phyloP scores from a whole-genome alignment of 2,797 vertebrate species.

The Pelobates cultripes region DNA sequence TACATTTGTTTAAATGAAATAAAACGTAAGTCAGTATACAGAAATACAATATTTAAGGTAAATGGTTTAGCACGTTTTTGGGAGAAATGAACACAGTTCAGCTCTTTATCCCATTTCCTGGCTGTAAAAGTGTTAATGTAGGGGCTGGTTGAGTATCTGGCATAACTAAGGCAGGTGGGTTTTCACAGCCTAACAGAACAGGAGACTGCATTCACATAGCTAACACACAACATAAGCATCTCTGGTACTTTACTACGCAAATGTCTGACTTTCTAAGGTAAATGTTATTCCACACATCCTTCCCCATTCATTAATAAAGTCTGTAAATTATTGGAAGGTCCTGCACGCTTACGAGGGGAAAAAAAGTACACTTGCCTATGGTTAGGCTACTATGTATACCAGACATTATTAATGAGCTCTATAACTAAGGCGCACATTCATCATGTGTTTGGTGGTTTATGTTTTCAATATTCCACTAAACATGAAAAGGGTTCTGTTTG shows the following conservation, averaged over 20 bases:
- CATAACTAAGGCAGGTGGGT: constrained; percentile 36
- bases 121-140: constrained; percentile 10
- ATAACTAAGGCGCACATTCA: constrained; percentile 37
- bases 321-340: constrained; percentile 24
- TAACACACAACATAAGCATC: constrained; percentile 31
- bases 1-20: too few species aligned
- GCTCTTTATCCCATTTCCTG: not conserved
- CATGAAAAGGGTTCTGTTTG: not conserved
- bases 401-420: constrained; percentile 48
- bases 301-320: constrained; percentile 45
- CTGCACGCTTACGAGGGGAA: constrained; percentile 7
- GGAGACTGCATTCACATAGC: constrained; percentile 40
- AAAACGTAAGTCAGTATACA: too few species aligned
- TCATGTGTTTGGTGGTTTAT: constrained; percentile 39
- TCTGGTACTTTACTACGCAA: constrained; percentile 42
- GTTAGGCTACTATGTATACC: constrained; percentile 3
- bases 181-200: constrained; percentile 47
- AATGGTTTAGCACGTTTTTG: too few species aligned
- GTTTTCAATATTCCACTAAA: constrained; percentile 20
- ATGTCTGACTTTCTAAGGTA: constrained; percentile 48
- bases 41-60: too few species aligned
- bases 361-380: not conserved
- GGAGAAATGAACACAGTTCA: not conserved
- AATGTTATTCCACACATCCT: constrained; percentile 54
- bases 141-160: not conserved